Evolutionary conservation across 2,797 vertebrate species (phyloP).

Genomic region (Podarcis siculus): DNA sequence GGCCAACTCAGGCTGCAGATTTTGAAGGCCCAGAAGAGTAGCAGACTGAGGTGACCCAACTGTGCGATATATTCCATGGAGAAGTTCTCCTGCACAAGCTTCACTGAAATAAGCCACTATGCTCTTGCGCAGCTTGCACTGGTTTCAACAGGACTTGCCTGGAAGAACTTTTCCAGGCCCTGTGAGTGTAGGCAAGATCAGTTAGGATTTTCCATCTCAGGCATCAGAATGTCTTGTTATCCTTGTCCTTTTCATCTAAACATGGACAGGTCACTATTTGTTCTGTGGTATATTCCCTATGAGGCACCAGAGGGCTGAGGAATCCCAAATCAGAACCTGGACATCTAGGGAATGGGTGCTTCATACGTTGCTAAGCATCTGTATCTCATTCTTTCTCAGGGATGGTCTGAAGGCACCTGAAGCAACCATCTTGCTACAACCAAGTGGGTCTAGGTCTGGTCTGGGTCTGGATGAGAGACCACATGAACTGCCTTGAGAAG

Average conservation of each 20-base stretch:
- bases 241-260: not conserved
- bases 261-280: not conserved
- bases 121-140: not conserved
- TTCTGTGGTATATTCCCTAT: not conserved
- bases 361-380: not conserved
- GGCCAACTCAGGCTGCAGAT: too few relatives aligned
- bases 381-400: not conserved
- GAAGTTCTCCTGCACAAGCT: not conserved
- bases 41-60: not conserved
- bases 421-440: too few relatives aligned
- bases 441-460: too few relatives aligned
- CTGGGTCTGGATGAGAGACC: not conserved
- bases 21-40: not conserved
- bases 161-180: not conserved
- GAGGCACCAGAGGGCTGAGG: not conserved
- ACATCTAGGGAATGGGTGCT: not conserved
- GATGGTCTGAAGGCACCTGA: too few relatives aligned
- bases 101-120: not conserved
- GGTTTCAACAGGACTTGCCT: not conserved
- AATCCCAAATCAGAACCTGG: not conserved
- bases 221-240: too few relatives aligned
- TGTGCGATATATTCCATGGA: not conserved
- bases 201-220: not conserved
- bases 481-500: not conserved
- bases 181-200: not conserved